Percentiles rank a stretch among this genome's conserved stretches.
These are phyloP conservation scores for Trachymyrmex septentrionalis DNA, from an alignment of 1,140 invertebrate species.

Conservation along the genomic window DNA sequence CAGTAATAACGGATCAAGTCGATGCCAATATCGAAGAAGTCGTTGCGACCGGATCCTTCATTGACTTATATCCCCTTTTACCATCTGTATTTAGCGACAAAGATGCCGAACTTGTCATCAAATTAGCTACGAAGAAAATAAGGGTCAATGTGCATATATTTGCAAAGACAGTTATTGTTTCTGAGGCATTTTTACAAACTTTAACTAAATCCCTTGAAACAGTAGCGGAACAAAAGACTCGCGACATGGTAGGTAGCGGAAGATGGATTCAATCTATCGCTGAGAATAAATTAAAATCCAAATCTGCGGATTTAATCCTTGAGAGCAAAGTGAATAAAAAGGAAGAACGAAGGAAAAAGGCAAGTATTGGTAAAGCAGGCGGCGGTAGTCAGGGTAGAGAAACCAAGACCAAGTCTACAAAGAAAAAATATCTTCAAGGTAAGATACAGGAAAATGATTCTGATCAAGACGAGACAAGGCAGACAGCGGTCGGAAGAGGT, in stretches of 20 bases:
- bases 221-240: conserved; percentile 91
- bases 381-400: conserved; percentile 97
- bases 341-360: conserved; percentile 96
- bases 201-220: conserved; percentile 90
- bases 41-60: conserved; percentile 90
- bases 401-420: conserved; percentile 97
- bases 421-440: conserved; percentile 90
- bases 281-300: conserved; percentile 84
- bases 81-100: conserved; percentile 93
- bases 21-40: conserved; percentile 95
- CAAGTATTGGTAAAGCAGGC: conserved; percentile 93
- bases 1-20: conserved; percentile 91
- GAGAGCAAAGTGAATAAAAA: conserved; percentile 91
- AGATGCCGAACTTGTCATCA: conserved; percentile 92
- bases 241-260: conserved; percentile 90
- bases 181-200: conserved; percentile 89
- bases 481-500: conserved; percentile 76
- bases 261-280: conserved; percentile 85
- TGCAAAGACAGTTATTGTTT: conserved; percentile 80
- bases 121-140: conserved; percentile 88
- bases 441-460: conserved; percentile 88
- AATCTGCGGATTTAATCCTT: conserved; percentile 79
- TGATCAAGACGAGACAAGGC: conserved; percentile 86
- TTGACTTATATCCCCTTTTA: conserved; percentile 93
- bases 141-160: conserved; percentile 82